Conservation (phyloP, 2,888 invertebrate genomes). For the Lysandra bellargus region DNA sequence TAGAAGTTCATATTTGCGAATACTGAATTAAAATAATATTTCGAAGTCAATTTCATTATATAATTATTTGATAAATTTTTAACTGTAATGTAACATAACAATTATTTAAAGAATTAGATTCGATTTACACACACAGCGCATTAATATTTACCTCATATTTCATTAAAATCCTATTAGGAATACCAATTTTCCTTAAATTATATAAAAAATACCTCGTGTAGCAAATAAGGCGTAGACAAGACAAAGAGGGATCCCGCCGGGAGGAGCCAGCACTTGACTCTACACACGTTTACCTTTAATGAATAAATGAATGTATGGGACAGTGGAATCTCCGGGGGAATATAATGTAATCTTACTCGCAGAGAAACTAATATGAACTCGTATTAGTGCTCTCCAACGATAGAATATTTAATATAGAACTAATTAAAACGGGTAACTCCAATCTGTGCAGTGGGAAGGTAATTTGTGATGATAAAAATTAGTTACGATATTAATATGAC, state of each 20-base stretch:
- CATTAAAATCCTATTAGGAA: background rate
- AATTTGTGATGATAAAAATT: background rate
- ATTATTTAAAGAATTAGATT: no score
- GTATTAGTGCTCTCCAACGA: constrained; percentile 25
- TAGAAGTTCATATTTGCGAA: no score
- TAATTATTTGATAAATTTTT: no score
- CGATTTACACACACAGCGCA: background rate
- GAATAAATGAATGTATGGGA: constrained; percentile 42
- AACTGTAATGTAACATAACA: no score
- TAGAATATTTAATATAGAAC: constrained; percentile 26
- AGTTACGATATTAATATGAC: background rate
- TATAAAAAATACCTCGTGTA: background rate
- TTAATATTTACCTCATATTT: background rate
- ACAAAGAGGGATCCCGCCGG: constrained; percentile 34
- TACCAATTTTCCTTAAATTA: background rate
- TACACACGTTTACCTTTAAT: constrained; percentile 40
- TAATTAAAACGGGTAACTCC: constrained; percentile 19
- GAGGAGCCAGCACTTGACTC: constrained; percentile 35
- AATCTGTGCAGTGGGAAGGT: background rate
- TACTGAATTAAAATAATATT: no score
- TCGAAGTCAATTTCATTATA: no score
- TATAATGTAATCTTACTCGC: constrained; percentile 49
- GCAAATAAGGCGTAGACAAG: background rate
- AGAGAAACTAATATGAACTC: constrained; percentile 33
- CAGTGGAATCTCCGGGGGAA: constrained; percentile 41